Percentiles rank a stretch among this genome's conserved stretches.
Evolutionary conservation across 2,888 invertebrate genomes (phyloP).

Genomic region (Diabrotica balteata): DNA sequence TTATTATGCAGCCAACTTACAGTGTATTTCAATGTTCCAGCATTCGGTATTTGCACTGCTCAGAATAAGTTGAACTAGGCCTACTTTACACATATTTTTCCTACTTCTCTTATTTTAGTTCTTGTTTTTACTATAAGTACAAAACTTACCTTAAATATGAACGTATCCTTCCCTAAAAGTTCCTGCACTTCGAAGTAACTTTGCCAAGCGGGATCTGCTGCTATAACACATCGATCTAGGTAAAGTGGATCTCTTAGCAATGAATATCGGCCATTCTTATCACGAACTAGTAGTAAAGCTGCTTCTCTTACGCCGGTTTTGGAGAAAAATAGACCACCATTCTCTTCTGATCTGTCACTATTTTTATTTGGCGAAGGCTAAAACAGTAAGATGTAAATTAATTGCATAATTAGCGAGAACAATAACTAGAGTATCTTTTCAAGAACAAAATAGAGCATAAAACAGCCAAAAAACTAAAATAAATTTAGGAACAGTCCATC

Average conservation of each 20-base stretch:
- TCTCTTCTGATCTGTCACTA: constrained; percentile 45
- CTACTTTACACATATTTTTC: no score
- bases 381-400: constrained; percentile 6
- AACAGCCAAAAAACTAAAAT: no score
- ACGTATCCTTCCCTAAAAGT: constrained; percentile 89
- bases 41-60: no score
- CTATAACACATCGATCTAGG: constrained; percentile 90
- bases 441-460: no score
- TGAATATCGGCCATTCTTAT: constrained; percentile 88
- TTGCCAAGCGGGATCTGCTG: constrained; percentile 88
- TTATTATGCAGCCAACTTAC: no score
- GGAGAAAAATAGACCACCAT: constrained; percentile 65
- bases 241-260: constrained; percentile 88
- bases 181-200: constrained; percentile 96
- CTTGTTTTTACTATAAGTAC: no score
- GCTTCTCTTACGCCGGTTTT: constrained; percentile 84
- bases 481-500: no score
- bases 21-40: no score
- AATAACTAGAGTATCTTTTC: no score
- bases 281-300: constrained; percentile 84
- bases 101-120: no score
- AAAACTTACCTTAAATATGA: constrained; percentile 84
- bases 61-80: no score
- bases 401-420: no score
- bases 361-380: constrained; percentile 31